Base-by-base conservation (phyloP, 2,797 vertebrate species). In the Chloroceryle inda region DNA sequence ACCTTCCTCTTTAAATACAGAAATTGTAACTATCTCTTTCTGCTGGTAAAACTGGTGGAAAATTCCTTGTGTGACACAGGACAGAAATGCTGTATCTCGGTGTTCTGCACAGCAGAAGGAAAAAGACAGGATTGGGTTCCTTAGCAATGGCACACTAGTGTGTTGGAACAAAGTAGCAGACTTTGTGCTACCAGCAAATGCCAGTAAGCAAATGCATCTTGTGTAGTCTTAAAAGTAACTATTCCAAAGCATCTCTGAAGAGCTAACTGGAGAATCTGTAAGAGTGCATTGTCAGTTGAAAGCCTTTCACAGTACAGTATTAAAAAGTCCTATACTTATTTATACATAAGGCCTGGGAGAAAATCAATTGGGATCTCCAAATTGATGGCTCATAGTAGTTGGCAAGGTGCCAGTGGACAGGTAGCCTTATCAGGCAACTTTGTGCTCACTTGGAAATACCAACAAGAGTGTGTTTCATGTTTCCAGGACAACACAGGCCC, bases 201-300 rank as follows among this genome's bases (percentile, higher is more conserved):
- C 42, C 56, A 26, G 26, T 42, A 10, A 59, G 17, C 29, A 74
- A 58, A 33, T 59, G 29, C 1, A 21, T 58, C 8, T 4, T 58
- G 47, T 55, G 10, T 71, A 7, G 15, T 40, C 64, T 44, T 74
- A 44, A 49, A 62, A 44, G 47, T 76, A 64, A 10, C n/a, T 26
- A 27, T 66, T 83, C 31, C 19, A 22, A 61, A 73, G 35, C 53
- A 14, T 61, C 23, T 61, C 42, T 64, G 49, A 49, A 73, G 38
- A 37, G 18, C 33, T 49, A 44, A 8, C 42, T 52, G 77, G 72
- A 61, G 55, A 49, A 59, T 58, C 68, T 67, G 31, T 12, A 58
- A 61, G 40, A 50, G 17, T 4, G 10, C 2, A 0, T 68, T 63
- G 9, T 17, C 49, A 37, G 0, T 0, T 62, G 64, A 68, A 79